Base-by-base conservation (phyloP, 2,888 invertebrate species). In the Glaucopsyche alexis region DNA sequence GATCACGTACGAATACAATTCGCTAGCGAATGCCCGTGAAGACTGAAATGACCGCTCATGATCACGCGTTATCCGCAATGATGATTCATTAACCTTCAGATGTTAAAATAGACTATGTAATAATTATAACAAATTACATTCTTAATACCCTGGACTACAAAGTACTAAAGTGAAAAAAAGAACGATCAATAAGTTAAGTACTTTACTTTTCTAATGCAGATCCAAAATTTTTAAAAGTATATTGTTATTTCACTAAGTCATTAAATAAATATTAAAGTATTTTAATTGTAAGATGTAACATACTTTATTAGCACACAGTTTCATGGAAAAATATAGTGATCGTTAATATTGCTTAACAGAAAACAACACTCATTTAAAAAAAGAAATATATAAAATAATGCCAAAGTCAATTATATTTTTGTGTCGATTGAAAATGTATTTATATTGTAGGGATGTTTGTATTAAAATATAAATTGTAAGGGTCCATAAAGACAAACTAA, bases 371-470 rank as follows among this genome's bases (percentile, higher is more conserved):
- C 29, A 29, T 29, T 29, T 29, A 1, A 29, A 29, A 29, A 29
- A 29, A 1, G 3, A 29, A 29, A 29, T 3, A 29, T 29, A 29
- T 29, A 29, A 29, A 29, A 38, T 29, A 2, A 60, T 29, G 29
- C 60, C 60, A 60, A 60, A 60, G 60, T 60, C 60, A 38, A 60
- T 60, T 60, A 60, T 29, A 29, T 11, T 60, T 60, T 60, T 6
- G 14, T 60, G 13, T 60, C 13, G 29, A 60, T 60, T 47, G 47
- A 14, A 60, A 29, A 14, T 38, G 29, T 60, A 19, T 60, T 60
- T 60, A 38, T 38, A 60, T 29, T 60, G 60, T 60, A 38, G 29
- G 7, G 6, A 29, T 60, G 11, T 29, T 29, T 16, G 60, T 60
- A 11, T 38, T 7, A 7, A 60, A 60, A 7, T 60, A 11, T 14